Evolutionary conservation across 2,113 vertebrate species (phyloP).

Genomic region (Rhinolophus sinicus): DNA sequence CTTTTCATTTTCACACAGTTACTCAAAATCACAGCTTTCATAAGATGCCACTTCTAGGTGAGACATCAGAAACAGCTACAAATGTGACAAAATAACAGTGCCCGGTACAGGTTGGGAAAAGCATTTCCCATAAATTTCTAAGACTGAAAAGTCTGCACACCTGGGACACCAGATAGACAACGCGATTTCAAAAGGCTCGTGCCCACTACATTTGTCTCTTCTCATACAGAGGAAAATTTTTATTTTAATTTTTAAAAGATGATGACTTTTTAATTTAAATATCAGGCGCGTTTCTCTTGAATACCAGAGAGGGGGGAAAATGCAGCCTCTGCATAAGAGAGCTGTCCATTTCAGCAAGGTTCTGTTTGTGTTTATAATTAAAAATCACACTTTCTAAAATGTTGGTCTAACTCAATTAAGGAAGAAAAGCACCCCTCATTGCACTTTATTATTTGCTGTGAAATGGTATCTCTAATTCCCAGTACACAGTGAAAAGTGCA

Average conservation of each 20-base stretch:
- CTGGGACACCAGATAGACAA: neutral
- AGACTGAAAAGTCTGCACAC: neutral
- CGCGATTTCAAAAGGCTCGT: neutral
- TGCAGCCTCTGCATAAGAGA: neutral
- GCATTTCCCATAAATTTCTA: neutral
- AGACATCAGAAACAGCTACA: neutral
- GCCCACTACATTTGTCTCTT: neutral
- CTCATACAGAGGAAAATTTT: neutral
- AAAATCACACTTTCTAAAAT: slow-evolving; percentile 24
- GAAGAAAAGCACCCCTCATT: neutral
- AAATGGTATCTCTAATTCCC: neutral
- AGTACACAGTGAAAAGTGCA: neutral
- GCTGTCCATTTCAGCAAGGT: neutral
- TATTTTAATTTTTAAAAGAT: slow-evolving; percentile 46
- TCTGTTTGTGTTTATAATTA: slow-evolving; percentile 15
- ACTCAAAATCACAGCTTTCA: neutral
- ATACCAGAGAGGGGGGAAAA: neutral
- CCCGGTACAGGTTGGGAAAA: neutral
- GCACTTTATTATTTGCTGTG: neutral
- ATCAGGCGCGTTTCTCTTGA: slow-evolving; percentile 22
- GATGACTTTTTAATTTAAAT: slow-evolving; percentile 57
- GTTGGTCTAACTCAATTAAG: neutral
- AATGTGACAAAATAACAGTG: neutral
- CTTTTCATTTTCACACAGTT: neutral
- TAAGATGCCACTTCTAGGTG: neutral